Conservation (phyloP, 1,140 invertebrate genomes). For the Calliphora vicina region DNA sequence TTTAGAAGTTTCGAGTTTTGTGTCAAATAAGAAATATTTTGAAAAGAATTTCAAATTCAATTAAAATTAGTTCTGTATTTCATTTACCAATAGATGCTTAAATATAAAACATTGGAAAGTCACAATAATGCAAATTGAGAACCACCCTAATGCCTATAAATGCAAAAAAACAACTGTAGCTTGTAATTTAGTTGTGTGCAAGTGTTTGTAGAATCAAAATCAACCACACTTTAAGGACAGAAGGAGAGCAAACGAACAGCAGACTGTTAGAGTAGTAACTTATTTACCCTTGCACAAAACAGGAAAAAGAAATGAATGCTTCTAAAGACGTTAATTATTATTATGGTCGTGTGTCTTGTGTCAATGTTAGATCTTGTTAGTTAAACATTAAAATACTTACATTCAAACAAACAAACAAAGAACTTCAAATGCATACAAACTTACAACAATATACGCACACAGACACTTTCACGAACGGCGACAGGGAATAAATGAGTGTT, state of each 20-base stretch:
- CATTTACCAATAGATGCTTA: too few species aligned
- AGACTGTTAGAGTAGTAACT: not conserved
- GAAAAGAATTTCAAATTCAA: too few species aligned
- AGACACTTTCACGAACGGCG: not conserved
- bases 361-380: conserved; percentile 31
- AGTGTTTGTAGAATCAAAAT: not conserved
- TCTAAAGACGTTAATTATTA: conserved; percentile 30
- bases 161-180: too few species aligned
- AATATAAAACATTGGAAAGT: too few species aligned
- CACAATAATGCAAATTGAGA: too few species aligned
- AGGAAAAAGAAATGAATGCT: not conserved
- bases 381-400: conserved; percentile 2
- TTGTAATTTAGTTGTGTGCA: too few species aligned
- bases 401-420: too few species aligned
- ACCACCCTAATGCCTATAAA: too few species aligned
- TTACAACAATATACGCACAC: not conserved
- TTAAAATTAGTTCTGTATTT: too few species aligned
- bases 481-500: not conserved
- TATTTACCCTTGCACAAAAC: not conserved
- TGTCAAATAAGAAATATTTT: too few species aligned
- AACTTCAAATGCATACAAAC: not conserved
- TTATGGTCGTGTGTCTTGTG: conserved; percentile 32
- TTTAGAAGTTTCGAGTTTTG: too few species aligned
- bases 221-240: not conserved
- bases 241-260: not conserved